phyloP scores from a whole-genome alignment of 2,888 invertebrate species.

The Gymnoscelis rufifasciata region DNA sequence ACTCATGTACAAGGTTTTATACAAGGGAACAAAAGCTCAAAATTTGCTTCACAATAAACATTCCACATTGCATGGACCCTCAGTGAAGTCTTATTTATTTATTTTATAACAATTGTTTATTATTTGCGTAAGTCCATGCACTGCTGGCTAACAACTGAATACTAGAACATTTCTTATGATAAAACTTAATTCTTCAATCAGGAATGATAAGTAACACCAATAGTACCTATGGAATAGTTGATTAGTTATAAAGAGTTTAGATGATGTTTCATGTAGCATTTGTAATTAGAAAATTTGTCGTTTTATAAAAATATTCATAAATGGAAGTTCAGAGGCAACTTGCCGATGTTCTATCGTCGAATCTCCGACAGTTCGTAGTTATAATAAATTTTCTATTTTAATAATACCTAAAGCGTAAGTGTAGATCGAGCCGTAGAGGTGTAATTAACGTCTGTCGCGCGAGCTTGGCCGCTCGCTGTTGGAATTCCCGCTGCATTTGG shows the following conservation, averaged over 20 bases:
- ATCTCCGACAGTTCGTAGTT: constrained; percentile 67
- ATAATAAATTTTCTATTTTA: constrained; percentile 77
- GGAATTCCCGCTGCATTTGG: constrained; percentile 39
- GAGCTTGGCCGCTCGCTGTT: constrained; percentile 35
- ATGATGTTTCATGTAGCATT: constrained; percentile 69
- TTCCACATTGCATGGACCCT: constrained; percentile 29
- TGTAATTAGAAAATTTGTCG: constrained; percentile 65
- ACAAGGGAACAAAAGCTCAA: constrained; percentile 61
- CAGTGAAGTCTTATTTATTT: constrained; percentile 15
- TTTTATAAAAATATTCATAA: constrained; percentile 55
- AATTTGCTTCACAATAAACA: constrained; percentile 31
- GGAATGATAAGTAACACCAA: constrained; percentile 66
- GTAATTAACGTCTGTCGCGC: constrained; percentile 53
- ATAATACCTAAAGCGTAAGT: constrained; percentile 62
- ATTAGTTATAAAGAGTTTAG: constrained; percentile 63
- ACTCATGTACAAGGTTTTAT: constrained; percentile 47
- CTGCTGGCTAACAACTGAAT: constrained; percentile 26
- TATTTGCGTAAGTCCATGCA: constrained; percentile 23
- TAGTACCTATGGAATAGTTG: constrained; percentile 59
- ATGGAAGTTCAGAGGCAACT: constrained; percentile 46
- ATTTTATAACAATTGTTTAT: constrained; percentile 27
- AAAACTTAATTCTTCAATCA: constrained; percentile 44
- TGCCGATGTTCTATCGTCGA: constrained; percentile 57
- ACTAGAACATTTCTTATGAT: constrained; percentile 47
- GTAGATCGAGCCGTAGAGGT: constrained; percentile 57